Conservation (phyloP, 2,797 vertebrate species). For the Lutjanus argentimaculatus region DNA sequence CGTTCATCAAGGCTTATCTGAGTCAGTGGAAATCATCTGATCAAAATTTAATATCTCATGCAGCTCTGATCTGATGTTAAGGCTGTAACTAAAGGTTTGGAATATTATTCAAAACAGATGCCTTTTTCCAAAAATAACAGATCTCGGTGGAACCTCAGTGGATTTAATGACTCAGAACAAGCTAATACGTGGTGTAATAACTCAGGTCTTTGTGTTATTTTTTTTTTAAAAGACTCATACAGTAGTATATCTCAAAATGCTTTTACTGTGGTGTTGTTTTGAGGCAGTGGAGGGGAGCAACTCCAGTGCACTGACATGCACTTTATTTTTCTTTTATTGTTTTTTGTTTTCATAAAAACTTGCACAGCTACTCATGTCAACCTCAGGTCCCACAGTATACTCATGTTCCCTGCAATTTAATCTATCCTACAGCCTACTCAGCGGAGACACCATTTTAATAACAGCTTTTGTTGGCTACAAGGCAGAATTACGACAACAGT, state of each 20-base stretch:
- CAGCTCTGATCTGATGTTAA: slow-evolving; percentile 24
- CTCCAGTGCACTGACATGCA: not conserved
- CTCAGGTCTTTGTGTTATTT: not conserved
- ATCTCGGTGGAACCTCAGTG: not conserved
- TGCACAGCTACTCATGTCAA: slow-evolving; percentile 3
- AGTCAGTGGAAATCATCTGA: slow-evolving; percentile 23
- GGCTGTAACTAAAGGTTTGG: slow-evolving; percentile 11
- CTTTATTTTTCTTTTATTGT: not conserved
- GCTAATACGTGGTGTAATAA: not conserved
- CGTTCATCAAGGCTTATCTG: slow-evolving; percentile 23
- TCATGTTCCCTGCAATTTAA: slow-evolving; percentile 1
- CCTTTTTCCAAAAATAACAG: slow-evolving; percentile 7
- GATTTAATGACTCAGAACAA: not conserved
- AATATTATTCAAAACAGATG: slow-evolving; percentile 15
- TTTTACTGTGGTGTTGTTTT: not conserved
- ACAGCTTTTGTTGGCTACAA: slow-evolving; percentile 19
- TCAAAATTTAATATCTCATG: slow-evolving; percentile 22
- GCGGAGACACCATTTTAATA: slow-evolving; percentile 2
- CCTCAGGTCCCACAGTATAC: not conserved
- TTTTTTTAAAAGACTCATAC: too few relatives aligned
- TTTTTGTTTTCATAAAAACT: not conserved
- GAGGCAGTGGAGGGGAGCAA: not conserved
- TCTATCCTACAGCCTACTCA: slow-evolving; percentile 1
- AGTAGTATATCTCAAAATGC: not conserved
- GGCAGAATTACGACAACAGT: slow-evolving; percentile 9